A percentile compares a stretch with the other conserved stretches of the same genome.
phyloP scores from a whole-genome alignment of 2,888 invertebrate species.

The Pyrocoelia pectoralis region DNA sequence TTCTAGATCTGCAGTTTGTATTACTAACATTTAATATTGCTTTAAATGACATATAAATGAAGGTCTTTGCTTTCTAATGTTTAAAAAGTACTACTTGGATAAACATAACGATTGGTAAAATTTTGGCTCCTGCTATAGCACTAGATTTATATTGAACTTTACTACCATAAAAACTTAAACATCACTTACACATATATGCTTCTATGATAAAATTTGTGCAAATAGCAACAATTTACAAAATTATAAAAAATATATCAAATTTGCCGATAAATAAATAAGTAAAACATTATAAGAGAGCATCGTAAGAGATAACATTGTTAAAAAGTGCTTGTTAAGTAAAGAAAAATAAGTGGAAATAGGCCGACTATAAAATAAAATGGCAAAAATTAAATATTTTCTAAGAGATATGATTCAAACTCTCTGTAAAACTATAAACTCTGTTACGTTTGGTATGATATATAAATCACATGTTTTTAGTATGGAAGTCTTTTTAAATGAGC shows the following conservation, averaged over 20 bases:
- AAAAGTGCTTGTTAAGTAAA: slow-evolving; percentile 27
- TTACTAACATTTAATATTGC: slow-evolving; percentile 51
- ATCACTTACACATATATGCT: slow-evolving; percentile 3
- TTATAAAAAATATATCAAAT: slow-evolving; percentile 17
- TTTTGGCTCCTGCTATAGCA: slow-evolving; percentile 17
- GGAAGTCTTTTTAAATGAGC: slow-evolving; percentile 52
- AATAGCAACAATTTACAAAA: slow-evolving; percentile 17
- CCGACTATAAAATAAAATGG: slow-evolving; percentile 12
- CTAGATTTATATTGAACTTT: slow-evolving; percentile 17
- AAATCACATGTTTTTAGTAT: slow-evolving; percentile 49
- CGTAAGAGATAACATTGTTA: slow-evolving; percentile 19
- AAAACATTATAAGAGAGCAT: slow-evolving; percentile 17
- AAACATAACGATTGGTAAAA: background rate
- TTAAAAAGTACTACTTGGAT: background rate
- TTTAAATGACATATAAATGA: slow-evolving; percentile 37
- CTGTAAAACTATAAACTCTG: slow-evolving; percentile 17
- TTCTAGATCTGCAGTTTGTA: too few relatives aligned
- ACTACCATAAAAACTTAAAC: slow-evolving; percentile 14
- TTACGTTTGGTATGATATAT: slow-evolving; percentile 27
- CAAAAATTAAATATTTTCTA: slow-evolving; percentile 15
- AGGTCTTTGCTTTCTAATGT: background rate
- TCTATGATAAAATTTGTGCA: slow-evolving; percentile 26
- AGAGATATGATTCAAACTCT: slow-evolving; percentile 16
- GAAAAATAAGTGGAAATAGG: slow-evolving; percentile 26
- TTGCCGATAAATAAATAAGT: slow-evolving; percentile 23